Base-by-base conservation (phyloP, 1,140 invertebrate genomes). In the Macrotrachela quadricornifera region DNA sequence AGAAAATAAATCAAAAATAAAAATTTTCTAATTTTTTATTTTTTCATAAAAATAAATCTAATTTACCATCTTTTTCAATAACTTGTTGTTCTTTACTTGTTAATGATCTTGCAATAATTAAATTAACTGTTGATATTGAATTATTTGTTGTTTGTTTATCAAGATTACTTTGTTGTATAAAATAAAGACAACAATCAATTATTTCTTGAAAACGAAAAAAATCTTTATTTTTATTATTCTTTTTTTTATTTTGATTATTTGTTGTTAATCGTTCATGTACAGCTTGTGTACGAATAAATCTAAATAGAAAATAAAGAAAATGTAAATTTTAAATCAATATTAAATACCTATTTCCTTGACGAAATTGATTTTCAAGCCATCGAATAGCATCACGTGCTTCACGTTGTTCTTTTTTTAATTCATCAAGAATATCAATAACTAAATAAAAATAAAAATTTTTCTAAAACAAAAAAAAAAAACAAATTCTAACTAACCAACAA, bases 401-500 rank as follows among this genome's bases (percentile, higher is more conserved):
- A 51, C 58, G 74, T 57, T 66, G 73, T 75, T 79, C 62, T 76
- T 79, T 79, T 69, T 91, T 90, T 49, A 85, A 65, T 52, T 82
- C 78, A 64, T 90, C 85, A 61, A 90, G 69, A 46, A 80, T 79
- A 58, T 81, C 82, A 50, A 90, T 76, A 43, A 88, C 85, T 88
- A 64, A 39, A 75, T 74, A 38, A 39, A 37, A 64, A 63, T 59
- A 59, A 53, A 51, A 38, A 52, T 18, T 48, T 41, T 44, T 21
- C 50, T 39, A 55, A 36, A 44, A 50, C 43, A 12, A 52, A 55
- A 41, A 51, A 42, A 42, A 55, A 49, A 49, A 58, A 50, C 48
- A 41, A 53, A n/a, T n/a, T 55, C 1, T 2, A 14, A 46, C 74
- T 73, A 62, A 84, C 82, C 82, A 62, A 79, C 75, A 60, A 77